Evolutionary conservation across 2,797 vertebrate genomes (phyloP).

Genomic region (Phalanger gymnotis): DNA sequence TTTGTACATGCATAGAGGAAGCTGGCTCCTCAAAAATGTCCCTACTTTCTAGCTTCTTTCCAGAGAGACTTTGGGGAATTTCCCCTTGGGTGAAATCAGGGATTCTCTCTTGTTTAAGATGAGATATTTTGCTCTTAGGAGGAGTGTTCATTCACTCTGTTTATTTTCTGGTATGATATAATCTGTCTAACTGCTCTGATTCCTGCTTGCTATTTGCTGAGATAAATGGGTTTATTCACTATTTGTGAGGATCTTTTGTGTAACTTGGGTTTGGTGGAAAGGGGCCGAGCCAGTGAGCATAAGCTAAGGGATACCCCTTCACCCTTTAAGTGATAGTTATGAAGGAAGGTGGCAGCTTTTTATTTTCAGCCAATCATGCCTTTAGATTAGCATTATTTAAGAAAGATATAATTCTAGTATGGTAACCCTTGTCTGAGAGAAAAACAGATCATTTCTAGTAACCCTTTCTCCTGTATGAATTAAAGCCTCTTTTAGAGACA

Average conservation of each 20-base stretch:
- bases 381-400: background rate
- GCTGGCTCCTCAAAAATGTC: background rate
- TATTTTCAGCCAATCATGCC: background rate
- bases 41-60: background rate
- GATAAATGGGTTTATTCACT: background rate
- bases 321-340: background rate
- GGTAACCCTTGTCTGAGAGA: background rate
- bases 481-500: background rate
- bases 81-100: background rate
- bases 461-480: background rate
- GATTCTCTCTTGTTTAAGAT: background rate
- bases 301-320: background rate
- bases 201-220: background rate
- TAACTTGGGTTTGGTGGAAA: background rate
- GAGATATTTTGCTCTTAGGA: background rate
- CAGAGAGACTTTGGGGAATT: background rate
- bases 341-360: background rate
- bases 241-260: background rate
- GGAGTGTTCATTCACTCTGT: background rate
- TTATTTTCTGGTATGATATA: background rate
- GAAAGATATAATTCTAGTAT: background rate
- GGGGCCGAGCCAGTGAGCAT: background rate
- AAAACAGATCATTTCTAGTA: background rate
- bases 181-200: background rate
- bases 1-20: background rate